A percentile compares a stretch with the other conserved stretches of the same genome.
phyloP scores from a whole-genome alignment of 2,113 vertebrate species.

The Lepidothrix coronata region DNA sequence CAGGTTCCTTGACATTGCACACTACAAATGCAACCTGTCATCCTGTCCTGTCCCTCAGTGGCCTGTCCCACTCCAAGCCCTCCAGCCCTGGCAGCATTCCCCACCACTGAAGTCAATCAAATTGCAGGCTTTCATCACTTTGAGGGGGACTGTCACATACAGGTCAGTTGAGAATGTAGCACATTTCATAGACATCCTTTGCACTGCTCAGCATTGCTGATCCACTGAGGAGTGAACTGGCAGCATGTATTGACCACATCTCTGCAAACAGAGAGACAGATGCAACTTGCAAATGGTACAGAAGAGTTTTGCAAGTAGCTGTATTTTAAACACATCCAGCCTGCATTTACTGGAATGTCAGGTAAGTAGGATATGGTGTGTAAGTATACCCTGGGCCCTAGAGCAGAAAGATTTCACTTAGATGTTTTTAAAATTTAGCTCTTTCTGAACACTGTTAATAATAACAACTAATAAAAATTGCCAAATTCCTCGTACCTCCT shows the following conservation, averaged over 20 bases:
- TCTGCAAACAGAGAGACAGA: background rate
- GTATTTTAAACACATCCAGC: background rate
- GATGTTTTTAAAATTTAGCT: background rate
- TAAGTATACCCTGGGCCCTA: background rate
- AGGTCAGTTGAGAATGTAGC: background rate
- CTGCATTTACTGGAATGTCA: background rate
- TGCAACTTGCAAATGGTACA: constrained; percentile 20
- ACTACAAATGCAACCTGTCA: rapidly evolving
- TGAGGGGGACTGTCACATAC: background rate
- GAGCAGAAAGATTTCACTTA: background rate
- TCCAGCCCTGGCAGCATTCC: background rate
- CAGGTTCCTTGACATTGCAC: background rate
- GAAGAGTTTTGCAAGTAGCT: constrained; percentile 9
- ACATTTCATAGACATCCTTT: background rate
- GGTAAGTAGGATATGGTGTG: background rate
- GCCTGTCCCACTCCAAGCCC: rapidly evolving
- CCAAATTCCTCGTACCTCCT: background rate
- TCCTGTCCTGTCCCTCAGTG: rapidly evolving
- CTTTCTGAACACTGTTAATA: background rate
- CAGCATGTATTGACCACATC: background rate
- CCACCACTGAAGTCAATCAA: background rate
- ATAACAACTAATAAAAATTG: background rate
- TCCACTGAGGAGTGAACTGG: background rate
- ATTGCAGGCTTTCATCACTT: background rate
- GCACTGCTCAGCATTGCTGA: rapidly evolving